These are phyloP conservation scores for Tapirus terrestris DNA, from an alignment of 2,113 vertebrate genomes.

Conservation along the genomic window DNA sequence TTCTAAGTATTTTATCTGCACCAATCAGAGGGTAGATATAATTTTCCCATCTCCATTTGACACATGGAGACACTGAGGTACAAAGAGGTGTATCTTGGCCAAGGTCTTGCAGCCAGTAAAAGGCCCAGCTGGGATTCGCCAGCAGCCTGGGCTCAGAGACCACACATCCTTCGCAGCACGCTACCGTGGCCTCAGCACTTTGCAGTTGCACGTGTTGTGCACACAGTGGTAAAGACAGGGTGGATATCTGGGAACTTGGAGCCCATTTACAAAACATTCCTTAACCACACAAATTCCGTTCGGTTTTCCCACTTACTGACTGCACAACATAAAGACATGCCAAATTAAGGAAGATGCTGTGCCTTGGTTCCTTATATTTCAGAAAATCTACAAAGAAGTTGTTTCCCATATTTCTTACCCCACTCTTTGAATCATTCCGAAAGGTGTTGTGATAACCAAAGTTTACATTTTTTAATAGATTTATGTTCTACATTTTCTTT, in stretches of 20 bases:
- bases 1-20: neutral
- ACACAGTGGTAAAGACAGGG: neutral
- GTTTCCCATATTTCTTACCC: neutral
- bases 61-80: neutral
- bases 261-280: neutral
- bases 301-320: neutral
- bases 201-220: neutral
- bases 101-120: neutral
- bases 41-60: neutral
- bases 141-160: neutral
- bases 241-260: neutral
- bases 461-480: neutral
- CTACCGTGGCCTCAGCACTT: neutral
- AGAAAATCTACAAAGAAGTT: neutral
- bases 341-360: neutral
- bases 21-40: neutral
- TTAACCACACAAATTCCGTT: neutral
- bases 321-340: too few species aligned
- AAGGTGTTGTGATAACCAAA: neutral
- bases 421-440: neutral
- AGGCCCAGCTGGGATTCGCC: neutral
- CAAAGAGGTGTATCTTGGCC: neutral
- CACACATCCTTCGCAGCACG: neutral
- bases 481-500: conserved; percentile 62
- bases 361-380: neutral